Conservation (phyloP, 2,888 invertebrate species). For the Epicampocera succincta region DNA sequence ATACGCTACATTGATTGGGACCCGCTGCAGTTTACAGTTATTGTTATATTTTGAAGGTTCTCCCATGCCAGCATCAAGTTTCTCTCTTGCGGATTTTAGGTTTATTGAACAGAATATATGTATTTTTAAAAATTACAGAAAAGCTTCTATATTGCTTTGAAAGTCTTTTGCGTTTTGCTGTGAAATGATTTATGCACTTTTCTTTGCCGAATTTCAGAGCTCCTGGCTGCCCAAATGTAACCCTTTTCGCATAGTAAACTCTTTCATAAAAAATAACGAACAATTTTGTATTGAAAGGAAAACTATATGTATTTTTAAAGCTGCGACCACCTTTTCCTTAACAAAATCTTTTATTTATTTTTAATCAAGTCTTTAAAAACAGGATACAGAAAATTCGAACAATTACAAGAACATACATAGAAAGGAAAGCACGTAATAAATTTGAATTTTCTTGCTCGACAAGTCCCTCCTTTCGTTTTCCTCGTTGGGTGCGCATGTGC, state of each 20-base stretch:
- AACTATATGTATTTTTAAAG: constrained; percentile 37
- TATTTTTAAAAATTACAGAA: too few species aligned
- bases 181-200: neutral
- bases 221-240: constrained; percentile 11
- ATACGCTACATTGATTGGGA: too few species aligned
- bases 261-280: constrained; percentile 14
- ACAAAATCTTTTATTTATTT: constrained; percentile 11
- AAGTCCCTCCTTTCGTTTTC: constrained; percentile 60
- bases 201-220: neutral
- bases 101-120: too few species aligned
- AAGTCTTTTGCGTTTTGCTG: constrained; percentile 36
- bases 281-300: neutral
- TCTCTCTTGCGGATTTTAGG: too few species aligned
- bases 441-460: constrained; percentile 37
- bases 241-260: constrained; percentile 51
- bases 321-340: constrained; percentile 3
- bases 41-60: too few species aligned
- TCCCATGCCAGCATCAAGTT: too few species aligned
- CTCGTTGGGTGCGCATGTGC: constrained; percentile 58
- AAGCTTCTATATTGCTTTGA: neutral
- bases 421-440: constrained; percentile 51
- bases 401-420: constrained; percentile 23
- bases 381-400: constrained; percentile 48
- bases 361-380: constrained; percentile 42
- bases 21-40: too few species aligned